Conservation (phyloP, 2,113 vertebrate species). For the Stigmatopora argus region DNA sequence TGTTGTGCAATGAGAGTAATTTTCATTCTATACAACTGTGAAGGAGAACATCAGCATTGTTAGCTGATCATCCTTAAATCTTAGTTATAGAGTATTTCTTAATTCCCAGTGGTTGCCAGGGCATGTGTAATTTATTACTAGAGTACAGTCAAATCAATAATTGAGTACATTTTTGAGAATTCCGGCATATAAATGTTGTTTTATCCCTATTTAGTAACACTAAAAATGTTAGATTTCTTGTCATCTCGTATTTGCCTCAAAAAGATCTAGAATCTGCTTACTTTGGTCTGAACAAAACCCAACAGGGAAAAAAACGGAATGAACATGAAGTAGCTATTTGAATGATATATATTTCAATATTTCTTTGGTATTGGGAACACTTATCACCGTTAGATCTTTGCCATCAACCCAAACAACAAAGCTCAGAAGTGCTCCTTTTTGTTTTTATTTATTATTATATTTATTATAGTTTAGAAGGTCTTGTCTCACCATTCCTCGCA, state of each 20-base stretch:
- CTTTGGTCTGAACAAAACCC: background rate
- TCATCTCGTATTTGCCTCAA: conserved; percentile 3
- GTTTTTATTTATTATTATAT: conserved; percentile 42
- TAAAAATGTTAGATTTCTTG: background rate
- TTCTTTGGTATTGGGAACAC: conserved; percentile 24
- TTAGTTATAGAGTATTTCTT: background rate
- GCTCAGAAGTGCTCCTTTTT: conserved; percentile 16
- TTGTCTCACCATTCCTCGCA: conserved; percentile 24
- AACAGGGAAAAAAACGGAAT: background rate
- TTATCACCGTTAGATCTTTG: background rate
- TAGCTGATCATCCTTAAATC: background rate
- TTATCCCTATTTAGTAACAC: background rate
- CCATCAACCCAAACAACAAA: conserved; percentile 33
- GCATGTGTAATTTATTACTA: background rate
- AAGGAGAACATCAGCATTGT: background rate
- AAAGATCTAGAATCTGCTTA: background rate
- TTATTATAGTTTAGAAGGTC: conserved; percentile 29
- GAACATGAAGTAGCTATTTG: background rate
- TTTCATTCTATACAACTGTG: background rate
- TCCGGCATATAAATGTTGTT: background rate
- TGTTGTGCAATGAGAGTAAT: background rate
- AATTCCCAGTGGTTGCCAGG: background rate
- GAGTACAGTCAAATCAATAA: background rate
- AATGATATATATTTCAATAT: background rate
- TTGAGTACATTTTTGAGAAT: background rate